These are phyloP conservation scores for Harpagifer antarcticus DNA, from an alignment of 2,797 vertebrate species.

Conservation along the genomic window DNA sequence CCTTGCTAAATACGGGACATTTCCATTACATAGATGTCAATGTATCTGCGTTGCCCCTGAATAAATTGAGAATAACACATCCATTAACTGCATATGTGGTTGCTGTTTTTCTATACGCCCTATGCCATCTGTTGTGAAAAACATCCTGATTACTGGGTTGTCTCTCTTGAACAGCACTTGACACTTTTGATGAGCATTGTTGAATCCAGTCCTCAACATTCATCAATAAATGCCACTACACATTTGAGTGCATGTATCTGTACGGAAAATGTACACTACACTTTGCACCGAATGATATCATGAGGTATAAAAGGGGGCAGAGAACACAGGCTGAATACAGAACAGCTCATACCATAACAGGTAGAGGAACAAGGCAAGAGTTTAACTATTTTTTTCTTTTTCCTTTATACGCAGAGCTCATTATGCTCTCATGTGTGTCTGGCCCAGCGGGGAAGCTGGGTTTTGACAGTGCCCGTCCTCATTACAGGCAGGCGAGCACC, in stretches of 20 bases:
- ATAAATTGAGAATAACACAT: slow-evolving; percentile 28
- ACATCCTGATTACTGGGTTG: slow-evolving; percentile 21
- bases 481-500: slow-evolving; percentile 82
- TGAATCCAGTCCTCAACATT: slow-evolving; percentile 34
- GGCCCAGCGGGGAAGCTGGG: slow-evolving; percentile 61
- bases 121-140: slow-evolving; percentile 4
- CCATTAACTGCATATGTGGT: slow-evolving; percentile 12
- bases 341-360: slow-evolving; percentile 70
- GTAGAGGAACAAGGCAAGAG: slow-evolving; percentile 65
- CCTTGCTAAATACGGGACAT: slow-evolving; percentile 17
- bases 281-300: slow-evolving; percentile 40
- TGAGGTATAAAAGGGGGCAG: slow-evolving; percentile 20
- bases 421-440: slow-evolving; percentile 76
- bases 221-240: slow-evolving; percentile 44
- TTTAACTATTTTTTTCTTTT: slow-evolving; percentile 55
- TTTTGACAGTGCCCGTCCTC: slow-evolving; percentile 82
- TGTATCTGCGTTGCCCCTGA: slow-evolving; percentile 12
- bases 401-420: slow-evolving; percentile 67
- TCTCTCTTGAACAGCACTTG: slow-evolving; percentile 29
- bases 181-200: slow-evolving; percentile 49
- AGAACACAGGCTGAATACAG: slow-evolving; percentile 29
- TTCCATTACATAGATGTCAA: slow-evolving; percentile 4
- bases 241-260: slow-evolving; percentile 28
- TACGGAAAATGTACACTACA: slow-evolving; percentile 6
- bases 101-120: slow-evolving; percentile 7